A percentile compares a stretch with the other conserved stretches of the same genome.
These are phyloP conservation scores for Caradrina clavipalpis DNA, from an alignment of 2,888 invertebrate genomes.

Conservation along the genomic window DNA sequence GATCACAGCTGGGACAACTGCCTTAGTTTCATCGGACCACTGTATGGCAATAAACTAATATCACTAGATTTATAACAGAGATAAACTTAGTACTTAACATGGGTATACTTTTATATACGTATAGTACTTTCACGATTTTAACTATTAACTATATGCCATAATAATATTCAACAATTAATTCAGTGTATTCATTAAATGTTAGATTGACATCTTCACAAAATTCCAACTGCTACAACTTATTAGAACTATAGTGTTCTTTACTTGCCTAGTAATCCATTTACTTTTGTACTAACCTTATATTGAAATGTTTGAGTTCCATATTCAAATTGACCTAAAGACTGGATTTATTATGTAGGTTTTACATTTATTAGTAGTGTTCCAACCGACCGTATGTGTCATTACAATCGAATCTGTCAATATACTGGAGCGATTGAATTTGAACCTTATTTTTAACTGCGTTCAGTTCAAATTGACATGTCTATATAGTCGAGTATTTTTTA, in stretches of 20 bases:
- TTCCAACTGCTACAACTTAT: conserved; percentile 8
- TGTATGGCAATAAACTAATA: conserved; percentile 70
- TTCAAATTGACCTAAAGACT: conserved; percentile 65
- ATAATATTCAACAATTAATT: conserved; percentile 25
- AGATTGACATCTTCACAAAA: conserved; percentile 24
- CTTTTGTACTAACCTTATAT: conserved; percentile 23
- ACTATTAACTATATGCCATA: conserved; percentile 43
- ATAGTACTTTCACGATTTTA: conserved; percentile 39
- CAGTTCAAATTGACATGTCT: background rate
- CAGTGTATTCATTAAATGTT: conserved; percentile 16
- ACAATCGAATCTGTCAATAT: conserved; percentile 1
- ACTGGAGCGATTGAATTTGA: background rate
- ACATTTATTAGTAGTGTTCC: conserved; percentile 48
- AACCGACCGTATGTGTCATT: conserved; percentile 35
- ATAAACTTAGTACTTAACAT: conserved; percentile 51
- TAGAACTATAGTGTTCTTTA: conserved; percentile 2
- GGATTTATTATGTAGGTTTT: conserved; percentile 70
- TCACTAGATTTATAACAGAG: conserved; percentile 61
- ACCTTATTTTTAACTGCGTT: background rate
- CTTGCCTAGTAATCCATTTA: conserved; percentile 20
- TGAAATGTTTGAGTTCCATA: conserved; percentile 43
- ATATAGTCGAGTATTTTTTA: background rate
- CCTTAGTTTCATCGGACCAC: conserved; percentile 72
- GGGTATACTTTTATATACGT: conserved; percentile 54
- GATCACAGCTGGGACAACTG: conserved; percentile 70